These are phyloP conservation scores for Eucera pruinosa DNA, from an alignment of 2,888 invertebrate species.

Conservation along the genomic window DNA sequence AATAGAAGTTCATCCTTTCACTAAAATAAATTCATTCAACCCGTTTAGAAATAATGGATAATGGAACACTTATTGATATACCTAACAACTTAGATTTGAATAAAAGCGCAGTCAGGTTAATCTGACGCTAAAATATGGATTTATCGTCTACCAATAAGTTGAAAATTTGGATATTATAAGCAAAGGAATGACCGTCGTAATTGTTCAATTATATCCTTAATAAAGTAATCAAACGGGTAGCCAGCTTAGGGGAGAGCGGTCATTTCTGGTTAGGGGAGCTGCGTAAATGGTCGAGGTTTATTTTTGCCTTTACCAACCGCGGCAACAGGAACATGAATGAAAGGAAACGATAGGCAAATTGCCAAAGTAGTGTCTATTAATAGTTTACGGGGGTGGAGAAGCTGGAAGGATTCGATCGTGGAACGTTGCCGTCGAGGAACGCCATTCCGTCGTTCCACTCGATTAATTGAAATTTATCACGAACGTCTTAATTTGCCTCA, in stretches of 20 bases:
- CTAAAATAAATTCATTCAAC: too few species aligned
- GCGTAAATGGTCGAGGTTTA: slow-evolving; percentile 50
- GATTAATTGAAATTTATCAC: slow-evolving; percentile 51
- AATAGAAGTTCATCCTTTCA: too few species aligned
- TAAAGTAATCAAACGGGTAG: too few species aligned
- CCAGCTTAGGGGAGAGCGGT: too few species aligned
- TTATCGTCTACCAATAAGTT: too few species aligned
- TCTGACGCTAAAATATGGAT: too few species aligned
- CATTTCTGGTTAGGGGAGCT: slow-evolving; percentile 25
- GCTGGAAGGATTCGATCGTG: slow-evolving; percentile 54
- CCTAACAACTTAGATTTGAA: too few species aligned
- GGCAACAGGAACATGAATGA: slow-evolving; percentile 69
- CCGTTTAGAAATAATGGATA: too few species aligned
- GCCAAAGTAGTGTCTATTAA: slow-evolving; percentile 68
- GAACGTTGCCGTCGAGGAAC: slow-evolving; percentile 35
- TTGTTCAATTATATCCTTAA: background rate
- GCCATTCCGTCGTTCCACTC: slow-evolving; percentile 43
- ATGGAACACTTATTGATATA: too few species aligned
- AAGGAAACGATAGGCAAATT: slow-evolving; percentile 71
- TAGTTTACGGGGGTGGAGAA: slow-evolving; percentile 55
- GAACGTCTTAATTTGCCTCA: slow-evolving; percentile 42
- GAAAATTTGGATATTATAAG: too few species aligned
- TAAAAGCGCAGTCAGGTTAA: too few species aligned
- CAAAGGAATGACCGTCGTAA: background rate
- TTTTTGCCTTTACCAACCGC: slow-evolving; percentile 56